Evolutionary conservation across 1,140 invertebrate species (phyloP).

Genomic region (Bombus consobrinus): DNA sequence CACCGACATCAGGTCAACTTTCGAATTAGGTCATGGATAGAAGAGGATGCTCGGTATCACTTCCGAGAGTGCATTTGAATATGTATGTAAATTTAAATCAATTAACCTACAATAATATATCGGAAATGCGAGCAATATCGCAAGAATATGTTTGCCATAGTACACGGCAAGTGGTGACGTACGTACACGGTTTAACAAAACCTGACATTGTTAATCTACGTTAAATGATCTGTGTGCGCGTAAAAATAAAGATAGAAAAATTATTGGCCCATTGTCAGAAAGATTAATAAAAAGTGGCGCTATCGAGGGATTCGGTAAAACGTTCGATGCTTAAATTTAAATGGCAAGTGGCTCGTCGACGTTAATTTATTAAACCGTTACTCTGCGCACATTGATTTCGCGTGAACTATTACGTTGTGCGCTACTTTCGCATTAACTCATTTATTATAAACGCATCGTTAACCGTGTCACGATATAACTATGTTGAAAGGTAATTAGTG

Average conservation of each 20-base stretch:
- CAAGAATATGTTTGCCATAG: neutral
- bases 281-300: neutral
- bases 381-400: neutral
- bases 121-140: neutral
- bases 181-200: neutral
- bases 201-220: too few relatives aligned
- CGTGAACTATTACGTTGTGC: neutral
- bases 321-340: neutral
- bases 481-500: constrained; percentile 35
- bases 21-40: constrained; percentile 24
- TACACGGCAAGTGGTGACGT: neutral
- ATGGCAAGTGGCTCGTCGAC: neutral
- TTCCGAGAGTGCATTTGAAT: neutral
- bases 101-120: constrained; percentile 29
- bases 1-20: neutral
- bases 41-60: neutral
- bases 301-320: neutral
- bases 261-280: neutral
- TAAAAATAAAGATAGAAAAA: neutral
- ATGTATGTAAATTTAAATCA: constrained; percentile 44
- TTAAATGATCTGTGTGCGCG: neutral
- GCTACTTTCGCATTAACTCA: constrained; percentile 20
- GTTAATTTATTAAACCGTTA: constrained; percentile 1
- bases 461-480: neutral
- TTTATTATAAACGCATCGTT: constrained; percentile 23